Conservation (phyloP, 2,113 vertebrate genomes). For the Orthochromis indermauri region DNA sequence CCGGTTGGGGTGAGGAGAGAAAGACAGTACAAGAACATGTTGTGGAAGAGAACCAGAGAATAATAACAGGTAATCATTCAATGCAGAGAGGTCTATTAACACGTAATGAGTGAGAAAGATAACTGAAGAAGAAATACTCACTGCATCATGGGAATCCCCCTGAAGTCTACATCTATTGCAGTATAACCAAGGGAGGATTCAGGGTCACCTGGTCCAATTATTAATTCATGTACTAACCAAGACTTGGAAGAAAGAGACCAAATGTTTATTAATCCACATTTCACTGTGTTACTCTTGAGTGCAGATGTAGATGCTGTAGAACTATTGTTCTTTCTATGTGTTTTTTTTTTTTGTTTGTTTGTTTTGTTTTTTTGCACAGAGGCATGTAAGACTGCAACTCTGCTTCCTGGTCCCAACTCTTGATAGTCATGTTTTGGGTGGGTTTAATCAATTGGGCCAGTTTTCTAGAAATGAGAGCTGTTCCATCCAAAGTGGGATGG, state of each 20-base stretch:
- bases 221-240: not conserved
- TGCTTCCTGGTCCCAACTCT: not conserved
- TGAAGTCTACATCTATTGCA: not conserved
- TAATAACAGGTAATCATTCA: not conserved
- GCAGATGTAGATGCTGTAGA: not conserved
- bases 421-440: not conserved
- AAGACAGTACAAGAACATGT: not conserved
- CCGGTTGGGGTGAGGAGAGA: not conserved
- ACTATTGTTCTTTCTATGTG: not conserved
- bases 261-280: not conserved
- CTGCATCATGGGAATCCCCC: not conserved
- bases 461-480: not conserved
- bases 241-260: not conserved
- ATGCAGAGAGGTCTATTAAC: not conserved
- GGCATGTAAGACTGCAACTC: not conserved
- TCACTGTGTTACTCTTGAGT: not conserved
- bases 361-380: not conserved
- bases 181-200: not conserved
- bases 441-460: not conserved
- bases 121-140: not conserved
- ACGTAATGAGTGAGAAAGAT: not conserved
- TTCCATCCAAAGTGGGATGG: not conserved
- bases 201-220: not conserved
- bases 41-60: not conserved
- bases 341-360: rapidly evolving